Evolutionary conservation across 2,797 vertebrate species (phyloP), one percentile per base, ranked within the genome.

Genomic region (Gambusia yucatana): DNA sequence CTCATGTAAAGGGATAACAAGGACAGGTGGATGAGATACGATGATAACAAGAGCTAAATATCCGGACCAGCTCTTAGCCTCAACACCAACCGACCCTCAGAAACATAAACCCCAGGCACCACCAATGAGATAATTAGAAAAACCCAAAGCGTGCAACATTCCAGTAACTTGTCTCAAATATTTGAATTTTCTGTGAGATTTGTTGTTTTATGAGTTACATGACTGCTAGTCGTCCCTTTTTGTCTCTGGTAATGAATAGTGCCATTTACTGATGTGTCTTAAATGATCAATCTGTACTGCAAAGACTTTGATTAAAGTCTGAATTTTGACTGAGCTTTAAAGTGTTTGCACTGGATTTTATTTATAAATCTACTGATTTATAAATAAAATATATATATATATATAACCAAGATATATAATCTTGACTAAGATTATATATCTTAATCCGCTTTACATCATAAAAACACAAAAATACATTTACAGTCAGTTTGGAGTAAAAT

Each of bases 1-100:
- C 85, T 92, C 92, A 92, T 91, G 90, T 90, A 10, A 92, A 87
- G 82, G 90, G 87, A 94, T 92, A 93, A 92, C 89, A 90, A 75
- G 82, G 84, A 85, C 87, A 84, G 88, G 91, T 88, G 87, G 87
- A 91, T 93, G 87, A 92, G 90, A 90, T 87, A 90, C 87, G 9
- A 67, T 41, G 63, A 20, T 67, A 41, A 67, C 8, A 67, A 85
- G 87, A 91, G 89, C 92, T 94, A 94, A 95, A 94, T 90, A 91
- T 87, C 81, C 43, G 85, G 83, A 89, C 85, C 87, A 91, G 88
- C 84, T 91, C 84, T 41, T 11, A 80, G 86, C 87, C 74, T 88
- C 86, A 90, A 91, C 87, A 91, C 87, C 90, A 92, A 91, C 36
- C 17, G 3, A 39, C 33, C 33, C 33, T 65, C 16, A 39, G 33